phyloP scores from a whole-genome alignment of 2,113 vertebrate species.

The Pantherophis guttatus region DNA sequence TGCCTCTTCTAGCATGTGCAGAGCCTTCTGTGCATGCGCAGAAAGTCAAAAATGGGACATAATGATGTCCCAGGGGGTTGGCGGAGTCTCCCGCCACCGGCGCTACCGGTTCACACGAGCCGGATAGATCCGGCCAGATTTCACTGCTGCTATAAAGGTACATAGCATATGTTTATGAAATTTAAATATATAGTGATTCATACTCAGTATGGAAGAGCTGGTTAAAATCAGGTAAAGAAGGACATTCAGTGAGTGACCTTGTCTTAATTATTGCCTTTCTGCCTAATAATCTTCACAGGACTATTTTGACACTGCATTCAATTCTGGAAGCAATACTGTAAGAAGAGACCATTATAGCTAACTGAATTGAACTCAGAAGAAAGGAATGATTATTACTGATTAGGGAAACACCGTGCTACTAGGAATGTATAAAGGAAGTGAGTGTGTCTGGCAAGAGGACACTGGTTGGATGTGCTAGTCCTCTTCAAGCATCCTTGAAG shows the following conservation, averaged over 20 bases:
- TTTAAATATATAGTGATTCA: not conserved
- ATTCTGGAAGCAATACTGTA: not conserved
- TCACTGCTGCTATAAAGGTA: not conserved
- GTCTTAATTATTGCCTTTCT: too few relatives aligned
- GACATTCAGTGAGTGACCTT: not conserved
- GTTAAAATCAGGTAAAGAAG: not conserved
- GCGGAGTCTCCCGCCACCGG: too few relatives aligned
- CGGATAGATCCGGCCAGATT: too few relatives aligned
- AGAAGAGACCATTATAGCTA: not conserved
- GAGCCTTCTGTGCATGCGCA: too few relatives aligned
- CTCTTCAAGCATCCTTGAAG: not conserved
- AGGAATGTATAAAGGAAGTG: not conserved
- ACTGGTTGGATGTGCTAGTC: not conserved
- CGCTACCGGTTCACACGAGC: too few relatives aligned
- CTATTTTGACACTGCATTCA: not conserved
- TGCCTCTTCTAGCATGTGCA: too few relatives aligned
- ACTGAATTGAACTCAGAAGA: not conserved
- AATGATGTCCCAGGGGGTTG: too few relatives aligned
- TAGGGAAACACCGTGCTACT: not conserved
- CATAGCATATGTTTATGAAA: not conserved
- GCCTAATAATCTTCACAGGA: not conserved
- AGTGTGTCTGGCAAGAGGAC: too few relatives aligned
- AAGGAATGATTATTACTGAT: not conserved
- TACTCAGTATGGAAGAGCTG: not conserved
- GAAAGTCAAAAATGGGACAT: too few relatives aligned